Conservation (phyloP, 2,113 vertebrate genomes). For the Sardina pilchardus region DNA sequence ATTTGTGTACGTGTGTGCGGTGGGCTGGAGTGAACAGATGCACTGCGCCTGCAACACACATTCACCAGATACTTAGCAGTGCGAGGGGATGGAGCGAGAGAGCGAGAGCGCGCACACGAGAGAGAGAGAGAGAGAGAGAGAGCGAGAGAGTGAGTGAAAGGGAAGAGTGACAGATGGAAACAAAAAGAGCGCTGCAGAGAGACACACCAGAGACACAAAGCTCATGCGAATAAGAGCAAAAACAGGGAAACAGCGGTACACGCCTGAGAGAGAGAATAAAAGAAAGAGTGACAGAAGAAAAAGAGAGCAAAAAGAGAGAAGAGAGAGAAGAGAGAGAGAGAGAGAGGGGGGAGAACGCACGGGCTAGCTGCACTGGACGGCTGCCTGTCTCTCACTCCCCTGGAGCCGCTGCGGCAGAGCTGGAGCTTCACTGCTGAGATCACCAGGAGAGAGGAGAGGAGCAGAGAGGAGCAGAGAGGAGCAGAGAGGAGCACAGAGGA, state of each 20-base stretch:
- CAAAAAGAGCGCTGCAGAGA: not conserved
- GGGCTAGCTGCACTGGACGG: slow-evolving; percentile 23
- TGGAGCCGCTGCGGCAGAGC: slow-evolving; percentile 41
- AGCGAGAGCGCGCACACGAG: not conserved
- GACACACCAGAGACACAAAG: not conserved
- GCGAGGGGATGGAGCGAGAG: not conserved
- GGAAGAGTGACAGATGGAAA: not conserved
- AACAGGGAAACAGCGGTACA: not conserved
- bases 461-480: not conserved
- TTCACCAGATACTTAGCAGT: not conserved
- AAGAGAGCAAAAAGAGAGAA: slow-evolving; percentile 13
- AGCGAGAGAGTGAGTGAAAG: not conserved
- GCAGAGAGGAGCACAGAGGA: slow-evolving; percentile 11
- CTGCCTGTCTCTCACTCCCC: slow-evolving; percentile 49
- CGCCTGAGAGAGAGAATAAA: not conserved
- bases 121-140: not conserved
- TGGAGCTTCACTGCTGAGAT: slow-evolving; percentile 55
- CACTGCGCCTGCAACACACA: slow-evolving; percentile 4
- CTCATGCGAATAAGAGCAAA: not conserved
- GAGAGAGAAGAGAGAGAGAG: slow-evolving; percentile 26
- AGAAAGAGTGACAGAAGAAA: slow-evolving; percentile 8
- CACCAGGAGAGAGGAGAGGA: slow-evolving; percentile 16
- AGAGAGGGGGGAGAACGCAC: not conserved
- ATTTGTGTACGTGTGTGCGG: slow-evolving; percentile 5
- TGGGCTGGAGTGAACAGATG: slow-evolving; percentile 16